Evolutionary conservation across 2,888 invertebrate genomes (phyloP).

Genomic region (Strigamia maritima): DNA sequence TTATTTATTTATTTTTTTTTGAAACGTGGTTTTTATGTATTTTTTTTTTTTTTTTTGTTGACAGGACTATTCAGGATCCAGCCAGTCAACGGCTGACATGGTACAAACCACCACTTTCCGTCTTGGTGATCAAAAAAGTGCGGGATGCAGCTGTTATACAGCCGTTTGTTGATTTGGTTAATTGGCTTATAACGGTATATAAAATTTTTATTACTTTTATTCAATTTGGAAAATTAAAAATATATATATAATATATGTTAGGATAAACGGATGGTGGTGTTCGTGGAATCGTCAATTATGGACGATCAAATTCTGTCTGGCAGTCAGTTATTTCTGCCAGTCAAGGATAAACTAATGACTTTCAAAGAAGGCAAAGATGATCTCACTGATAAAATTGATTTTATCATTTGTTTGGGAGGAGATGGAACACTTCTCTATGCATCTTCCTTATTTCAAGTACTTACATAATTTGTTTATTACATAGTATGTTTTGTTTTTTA

Average conservation of each 20-base stretch:
- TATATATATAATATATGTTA: conserved; percentile 50
- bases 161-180: conserved; percentile 87
- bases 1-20: neutral
- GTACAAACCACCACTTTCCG: conserved; percentile 95
- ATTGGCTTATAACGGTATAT: conserved; percentile 84
- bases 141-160: conserved; percentile 82
- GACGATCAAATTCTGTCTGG: conserved; percentile 75
- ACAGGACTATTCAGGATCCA: conserved; percentile 94
- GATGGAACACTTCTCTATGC: conserved; percentile 96
- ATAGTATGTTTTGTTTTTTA: neutral
- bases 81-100: conserved; percentile 93
- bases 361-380: conserved; percentile 82
- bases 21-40: neutral
- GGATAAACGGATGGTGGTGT: conserved; percentile 94
- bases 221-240: neutral
- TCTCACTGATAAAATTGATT: conserved; percentile 93
- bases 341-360: conserved; percentile 81
- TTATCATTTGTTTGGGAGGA: conserved; percentile 92
- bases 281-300: conserved; percentile 85
- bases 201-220: neutral
- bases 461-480: conserved; percentile 39
- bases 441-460: conserved; percentile 78
- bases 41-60: neutral
- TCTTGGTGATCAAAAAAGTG: conserved; percentile 94
- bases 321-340: conserved; percentile 69